phyloP scores from a whole-genome alignment of 2,113 vertebrate species.

The Sturnira hondurensis region DNA sequence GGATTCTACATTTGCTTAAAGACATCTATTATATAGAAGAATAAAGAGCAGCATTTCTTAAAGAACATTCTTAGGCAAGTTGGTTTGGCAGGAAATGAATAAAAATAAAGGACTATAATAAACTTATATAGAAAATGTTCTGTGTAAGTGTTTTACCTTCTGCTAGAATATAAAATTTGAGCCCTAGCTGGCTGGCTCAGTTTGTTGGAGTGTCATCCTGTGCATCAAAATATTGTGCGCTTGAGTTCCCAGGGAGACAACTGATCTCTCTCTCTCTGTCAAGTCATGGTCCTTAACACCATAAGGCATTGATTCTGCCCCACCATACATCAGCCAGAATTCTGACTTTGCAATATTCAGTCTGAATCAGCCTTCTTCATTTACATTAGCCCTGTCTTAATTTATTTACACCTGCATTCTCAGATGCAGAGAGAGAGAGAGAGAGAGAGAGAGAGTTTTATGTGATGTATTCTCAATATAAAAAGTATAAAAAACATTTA shows the following conservation, averaged over 20 bases:
- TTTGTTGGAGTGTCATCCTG: too few relatives aligned
- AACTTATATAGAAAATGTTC: slow-evolving; percentile 5
- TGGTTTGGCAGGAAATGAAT: not conserved
- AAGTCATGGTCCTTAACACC: not conserved
- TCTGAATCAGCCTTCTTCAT: not conserved
- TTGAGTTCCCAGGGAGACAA: too few relatives aligned
- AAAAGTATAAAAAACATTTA: not conserved
- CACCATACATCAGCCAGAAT: not conserved
- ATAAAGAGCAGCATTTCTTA: not conserved
- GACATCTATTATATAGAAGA: not conserved
- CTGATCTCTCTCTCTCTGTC: too few relatives aligned
- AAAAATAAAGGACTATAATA: not conserved
- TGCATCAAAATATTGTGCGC: too few relatives aligned
- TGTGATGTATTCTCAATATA: not conserved
- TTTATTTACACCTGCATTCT: not conserved
- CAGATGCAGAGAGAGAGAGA: not conserved
- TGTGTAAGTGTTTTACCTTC: not conserved
- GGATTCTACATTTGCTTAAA: not conserved
- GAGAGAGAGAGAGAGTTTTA: not conserved
- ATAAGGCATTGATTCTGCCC: not conserved
- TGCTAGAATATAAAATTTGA: not conserved
- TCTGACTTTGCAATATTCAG: not conserved
- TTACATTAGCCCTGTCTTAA: not conserved
- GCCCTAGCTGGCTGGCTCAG: too few relatives aligned
- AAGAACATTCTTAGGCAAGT: not conserved